Base-by-base conservation (phyloP, 1,140 invertebrate genomes). In the Brevipalpus yothersi region DNA sequence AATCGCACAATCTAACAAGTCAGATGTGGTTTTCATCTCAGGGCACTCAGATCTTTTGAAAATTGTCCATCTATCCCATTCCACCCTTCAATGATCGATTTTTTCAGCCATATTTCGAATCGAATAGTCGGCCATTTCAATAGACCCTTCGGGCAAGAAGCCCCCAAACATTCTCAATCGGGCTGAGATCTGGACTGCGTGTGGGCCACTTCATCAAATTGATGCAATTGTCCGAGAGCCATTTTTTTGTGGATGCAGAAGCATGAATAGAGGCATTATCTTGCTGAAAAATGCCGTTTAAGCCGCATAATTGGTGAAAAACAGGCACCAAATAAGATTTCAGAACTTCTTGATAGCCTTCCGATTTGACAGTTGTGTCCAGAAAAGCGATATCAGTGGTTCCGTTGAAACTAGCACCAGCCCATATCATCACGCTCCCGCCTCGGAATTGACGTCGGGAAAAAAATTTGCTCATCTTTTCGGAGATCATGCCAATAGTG, bases 91-190 rank as follows among this genome's bases (percentile, higher is more conserved):
- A n/a, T n/a, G n/a, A n/a, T n/a, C n/a, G n/a, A n/a, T n/a, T n/a
- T n/a, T n/a, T n/a, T n/a, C n/a, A n/a, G n/a, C n/a, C n/a, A n/a
- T n/a, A n/a, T n/a, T n/a, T n/a, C n/a, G n/a, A n/a, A 43, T 43
- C 15, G 15, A 43, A 43, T 15, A 10, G 51, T 9, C 51, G 57
- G 12, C 23, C 8, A 45, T 58, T 39, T 8, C 7, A 10, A 31
- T 57, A 60, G 42, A 60, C 58, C 13, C 13, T 56, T 23, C 41
- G 39, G 11, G 42, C 53, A 31, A 60, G 49, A 12, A 54, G n/a
- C 19, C 41, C 51, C 61, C 58, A 62, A 5, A 62, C 17, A 42
- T 60, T 62, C 42, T 62, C 61, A 31, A 62, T 62, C 15, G 40
- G 45, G 45, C 60, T 55, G n/a, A 55, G 58, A 45, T 56, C 58